Conservation (phyloP, 2,888 invertebrate species). For the Hydrotaea cyrtoneurina region DNA sequence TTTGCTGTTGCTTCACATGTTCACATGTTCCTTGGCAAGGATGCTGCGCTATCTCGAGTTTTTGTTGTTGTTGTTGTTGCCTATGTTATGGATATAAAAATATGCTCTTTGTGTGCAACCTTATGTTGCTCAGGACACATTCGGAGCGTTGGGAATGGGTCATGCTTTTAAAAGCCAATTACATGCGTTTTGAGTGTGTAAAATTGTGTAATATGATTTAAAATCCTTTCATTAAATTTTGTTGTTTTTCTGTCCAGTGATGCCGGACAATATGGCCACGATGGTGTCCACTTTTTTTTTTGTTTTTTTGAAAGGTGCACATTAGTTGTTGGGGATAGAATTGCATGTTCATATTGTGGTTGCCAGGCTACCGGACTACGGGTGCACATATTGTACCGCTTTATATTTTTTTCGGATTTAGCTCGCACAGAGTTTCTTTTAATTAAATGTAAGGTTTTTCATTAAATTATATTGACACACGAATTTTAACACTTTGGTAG, state of each 20-base stretch:
- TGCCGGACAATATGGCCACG: neutral
- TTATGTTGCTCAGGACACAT: conserved; percentile 23
- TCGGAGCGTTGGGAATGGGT: conserved; percentile 21
- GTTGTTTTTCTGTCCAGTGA: conserved; percentile 14
- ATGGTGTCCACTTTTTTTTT: conserved; percentile 24
- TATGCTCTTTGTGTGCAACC: conserved; percentile 42
- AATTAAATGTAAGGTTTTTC: too few species aligned
- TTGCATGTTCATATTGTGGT: conserved; percentile 40
- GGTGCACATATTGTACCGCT: neutral
- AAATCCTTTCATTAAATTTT: conserved; percentile 61
- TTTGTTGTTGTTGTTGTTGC: neutral
- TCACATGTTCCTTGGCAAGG: neutral
- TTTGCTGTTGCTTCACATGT: conserved; percentile 22
- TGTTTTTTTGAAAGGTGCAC: conserved; percentile 11
- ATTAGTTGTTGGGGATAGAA: conserved; percentile 37
- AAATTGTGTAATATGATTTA: conserved; percentile 78
- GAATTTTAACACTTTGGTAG: too few species aligned
- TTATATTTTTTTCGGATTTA: neutral
- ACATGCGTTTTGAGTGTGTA: conserved; percentile 79
- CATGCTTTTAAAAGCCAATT: conserved; percentile 77
- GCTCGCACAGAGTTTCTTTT: too few species aligned
- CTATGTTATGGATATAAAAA: conserved; percentile 25
- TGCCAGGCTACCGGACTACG: conserved; percentile 13
- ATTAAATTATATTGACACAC: too few species aligned
- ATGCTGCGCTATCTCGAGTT: neutral